Evolutionary conservation across 2,797 vertebrate genomes (phyloP).

Genomic region (Hylomyscus alleni): DNA sequence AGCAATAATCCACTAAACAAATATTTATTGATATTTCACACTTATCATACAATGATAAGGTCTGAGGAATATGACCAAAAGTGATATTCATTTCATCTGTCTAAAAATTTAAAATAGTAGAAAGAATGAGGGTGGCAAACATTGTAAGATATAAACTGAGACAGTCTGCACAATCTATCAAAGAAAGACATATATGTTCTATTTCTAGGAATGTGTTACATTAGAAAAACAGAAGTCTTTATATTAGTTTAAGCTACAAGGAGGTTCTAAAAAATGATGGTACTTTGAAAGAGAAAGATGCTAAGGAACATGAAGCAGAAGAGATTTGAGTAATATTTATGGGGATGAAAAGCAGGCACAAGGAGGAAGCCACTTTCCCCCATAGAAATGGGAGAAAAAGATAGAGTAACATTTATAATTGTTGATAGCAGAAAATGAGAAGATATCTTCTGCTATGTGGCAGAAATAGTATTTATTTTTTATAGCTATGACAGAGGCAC

Average conservation of each 20-base stretch:
- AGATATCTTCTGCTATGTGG: not conserved
- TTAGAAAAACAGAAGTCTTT: constrained; percentile 6
- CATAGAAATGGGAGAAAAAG: not conserved
- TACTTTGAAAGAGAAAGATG: not conserved
- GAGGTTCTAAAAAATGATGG: not conserved
- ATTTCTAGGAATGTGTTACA: not conserved
- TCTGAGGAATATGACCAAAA: not conserved
- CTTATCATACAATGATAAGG: not conserved
- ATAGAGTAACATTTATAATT: not conserved
- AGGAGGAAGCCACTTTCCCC: not conserved
- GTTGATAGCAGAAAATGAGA: not conserved
- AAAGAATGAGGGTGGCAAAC: not conserved
- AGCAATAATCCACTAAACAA: not conserved
- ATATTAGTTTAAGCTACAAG: not conserved
- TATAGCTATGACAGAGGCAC: not conserved
- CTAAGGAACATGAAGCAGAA: not conserved
- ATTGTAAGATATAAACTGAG: not conserved
- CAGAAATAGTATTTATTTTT: constrained; percentile 23
- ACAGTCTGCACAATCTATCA: not conserved
- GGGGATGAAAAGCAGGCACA: not conserved
- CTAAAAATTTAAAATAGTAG: not conserved
- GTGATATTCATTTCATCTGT: not conserved
- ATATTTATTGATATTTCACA: not conserved
- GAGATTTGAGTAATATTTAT: not conserved
- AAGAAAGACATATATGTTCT: not conserved